These are phyloP conservation scores for Rhopalosiphum maidis DNA, from an alignment of 1,140 invertebrate species.

Conservation along the genomic window DNA sequence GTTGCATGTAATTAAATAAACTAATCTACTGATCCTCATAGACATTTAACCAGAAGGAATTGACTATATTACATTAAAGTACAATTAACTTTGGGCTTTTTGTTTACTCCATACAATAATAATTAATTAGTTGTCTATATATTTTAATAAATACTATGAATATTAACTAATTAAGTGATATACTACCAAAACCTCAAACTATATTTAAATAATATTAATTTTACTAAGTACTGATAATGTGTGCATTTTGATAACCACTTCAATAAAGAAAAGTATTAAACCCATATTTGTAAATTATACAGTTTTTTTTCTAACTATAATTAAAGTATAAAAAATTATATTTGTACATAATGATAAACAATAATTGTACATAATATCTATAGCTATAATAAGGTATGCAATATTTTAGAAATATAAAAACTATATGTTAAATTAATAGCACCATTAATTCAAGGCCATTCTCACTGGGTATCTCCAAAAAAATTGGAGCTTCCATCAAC, in stretches of 20 bases:
- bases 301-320: background rate
- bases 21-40: background rate
- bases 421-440: background rate
- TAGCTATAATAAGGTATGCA: too few species aligned
- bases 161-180: background rate
- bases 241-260: background rate
- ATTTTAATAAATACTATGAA: background rate
- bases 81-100: background rate
- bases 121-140: background rate
- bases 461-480: background rate
- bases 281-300: background rate
- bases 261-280: background rate
- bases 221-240: background rate
- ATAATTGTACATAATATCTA: too few species aligned
- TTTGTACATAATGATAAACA: too few species aligned
- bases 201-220: background rate
- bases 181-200: background rate
- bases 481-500: background rate
- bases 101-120: background rate
- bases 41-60: background rate
- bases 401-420: too few species aligned
- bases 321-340: background rate
- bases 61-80: background rate
- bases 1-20: constrained; percentile 22
- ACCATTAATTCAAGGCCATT: background rate